phyloP scores from a whole-genome alignment of 64 coral and sea anemone species.

The Actinia tenebrosa region DNA sequence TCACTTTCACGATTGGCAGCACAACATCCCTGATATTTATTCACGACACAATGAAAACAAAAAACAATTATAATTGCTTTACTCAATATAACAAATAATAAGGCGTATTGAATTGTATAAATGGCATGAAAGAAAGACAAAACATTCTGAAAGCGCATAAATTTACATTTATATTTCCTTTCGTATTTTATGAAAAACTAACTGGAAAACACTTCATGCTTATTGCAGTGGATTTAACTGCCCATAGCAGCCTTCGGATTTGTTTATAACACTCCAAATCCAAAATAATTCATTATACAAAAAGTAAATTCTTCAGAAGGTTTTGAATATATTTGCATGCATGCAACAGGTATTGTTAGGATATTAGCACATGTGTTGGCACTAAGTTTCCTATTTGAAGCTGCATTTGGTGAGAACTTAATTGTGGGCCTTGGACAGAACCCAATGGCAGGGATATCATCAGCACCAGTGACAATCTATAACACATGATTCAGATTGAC shows the following conservation, averaged over 20 bases:
- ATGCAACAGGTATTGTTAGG: slow-evolving; percentile 38
- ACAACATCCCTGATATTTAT: no score
- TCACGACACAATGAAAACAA: no score
- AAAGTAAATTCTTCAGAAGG: slow-evolving; percentile 56
- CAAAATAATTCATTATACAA: slow-evolving; percentile 63
- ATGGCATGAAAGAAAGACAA: no score
- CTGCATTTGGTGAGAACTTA: slow-evolving; percentile 37
- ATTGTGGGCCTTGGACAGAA: slow-evolving; percentile 47
- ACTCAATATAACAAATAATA: no score
- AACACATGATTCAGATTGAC: slow-evolving; percentile 42
- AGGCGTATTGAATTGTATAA: no score
- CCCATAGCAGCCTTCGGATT: background rate
- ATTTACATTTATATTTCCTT: no score
- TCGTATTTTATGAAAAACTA: no score
- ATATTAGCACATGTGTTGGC: slow-evolving; percentile 51
- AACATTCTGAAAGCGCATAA: no score
- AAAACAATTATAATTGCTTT: no score
- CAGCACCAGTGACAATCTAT: slow-evolving; percentile 58
- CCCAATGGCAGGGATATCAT: slow-evolving; percentile 48
- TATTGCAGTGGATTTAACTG: background rate
- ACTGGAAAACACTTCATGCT: background rate
- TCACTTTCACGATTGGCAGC: no score
- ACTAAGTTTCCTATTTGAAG: slow-evolving; percentile 45
- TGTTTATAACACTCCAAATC: slow-evolving; percentile 23
- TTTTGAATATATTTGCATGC: slow-evolving; percentile 5